Evolutionary conservation across 2,888 invertebrate genomes (phyloP), one percentile per base, ranked within the genome.

Genomic region (Liopterus haemorrhoidalis): DNA sequence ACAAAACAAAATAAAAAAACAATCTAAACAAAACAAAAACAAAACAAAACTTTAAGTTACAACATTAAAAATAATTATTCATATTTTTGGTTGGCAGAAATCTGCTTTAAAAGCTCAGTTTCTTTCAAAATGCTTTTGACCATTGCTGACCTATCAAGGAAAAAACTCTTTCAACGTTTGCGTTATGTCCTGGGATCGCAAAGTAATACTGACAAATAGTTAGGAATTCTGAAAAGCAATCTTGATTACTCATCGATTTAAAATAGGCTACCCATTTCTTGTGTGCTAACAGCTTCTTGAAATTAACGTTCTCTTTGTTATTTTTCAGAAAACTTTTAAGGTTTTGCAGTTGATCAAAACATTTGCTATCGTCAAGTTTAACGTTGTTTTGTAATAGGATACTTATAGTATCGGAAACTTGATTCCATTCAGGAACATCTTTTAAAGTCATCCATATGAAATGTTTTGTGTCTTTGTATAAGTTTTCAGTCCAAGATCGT

Each of bases 281-380:
- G 27, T 49, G 46, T 44, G 44, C 21, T 39, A 44, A 39, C 18
- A 44, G 21, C 39, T 44, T 44, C 33, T 41, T 33, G 41, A 41
- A 41, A 41, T 41, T 25, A 35, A 35, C 33, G 35, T 41, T 35
- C 25, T 35, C 25, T 33, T 38, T 30, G 30, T 28, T 41, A 41
- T 32, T 46, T 24, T 32, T 16, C 31, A 35, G 22, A 49, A 46
- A 45, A 41, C 18, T 41, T 46, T 36, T 35, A 39, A 38, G 32
- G 21, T 41, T 46, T 33, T 37, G 39, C 27, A 47, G 41, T 36
- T 43, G 47, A 27, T 51, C 46, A 43, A 50, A 50, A 41, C 36
- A 49, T 49, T 49, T 49, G 37, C 31, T 41, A 37, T 45, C 41
- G 19, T 50, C 41, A 41, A 50, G 15, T 33, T 49, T 41, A 20